Conservation (phyloP, 2,797 vertebrate species). For the Poecile montanus region DNA sequence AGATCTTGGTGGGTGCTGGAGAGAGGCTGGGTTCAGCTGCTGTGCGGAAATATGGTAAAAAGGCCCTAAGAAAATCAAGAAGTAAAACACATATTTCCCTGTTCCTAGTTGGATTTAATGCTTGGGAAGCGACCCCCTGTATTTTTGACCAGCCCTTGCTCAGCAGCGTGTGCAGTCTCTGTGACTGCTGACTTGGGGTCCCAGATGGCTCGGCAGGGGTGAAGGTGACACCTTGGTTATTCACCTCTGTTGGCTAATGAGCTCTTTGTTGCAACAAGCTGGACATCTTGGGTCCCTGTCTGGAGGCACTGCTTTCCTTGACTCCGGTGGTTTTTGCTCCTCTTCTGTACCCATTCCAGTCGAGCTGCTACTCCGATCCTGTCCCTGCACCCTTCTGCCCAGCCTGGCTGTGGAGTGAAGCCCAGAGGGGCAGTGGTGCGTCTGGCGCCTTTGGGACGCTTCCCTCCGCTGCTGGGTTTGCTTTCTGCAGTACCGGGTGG, state of each 20-base stretch:
- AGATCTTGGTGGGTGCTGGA: background rate
- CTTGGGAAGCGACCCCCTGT: background rate
- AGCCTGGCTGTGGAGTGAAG: rapidly evolving
- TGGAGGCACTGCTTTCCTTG: background rate
- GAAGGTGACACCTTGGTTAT: background rate
- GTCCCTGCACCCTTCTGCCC: background rate
- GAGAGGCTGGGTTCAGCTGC: background rate
- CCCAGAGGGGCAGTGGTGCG: background rate
- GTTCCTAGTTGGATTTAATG: background rate
- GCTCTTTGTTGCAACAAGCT: background rate
- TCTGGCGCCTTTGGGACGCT: background rate
- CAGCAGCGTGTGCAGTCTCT: background rate
- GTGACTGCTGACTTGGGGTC: rapidly evolving
- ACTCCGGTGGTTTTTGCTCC: background rate
- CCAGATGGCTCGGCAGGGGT: rapidly evolving
- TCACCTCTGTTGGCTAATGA: background rate
- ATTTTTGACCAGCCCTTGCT: background rate
- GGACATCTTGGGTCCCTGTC: background rate
- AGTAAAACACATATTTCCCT: background rate
- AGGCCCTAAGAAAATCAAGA: background rate
- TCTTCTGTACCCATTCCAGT: background rate
- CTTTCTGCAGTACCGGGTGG: background rate
- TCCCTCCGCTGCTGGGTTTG: background rate
- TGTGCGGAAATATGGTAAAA: rapidly evolving
- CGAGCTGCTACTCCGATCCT: rapidly evolving